Base-by-base conservation (phyloP, 1,140 invertebrate species). In the Zaprionus africanus region DNA sequence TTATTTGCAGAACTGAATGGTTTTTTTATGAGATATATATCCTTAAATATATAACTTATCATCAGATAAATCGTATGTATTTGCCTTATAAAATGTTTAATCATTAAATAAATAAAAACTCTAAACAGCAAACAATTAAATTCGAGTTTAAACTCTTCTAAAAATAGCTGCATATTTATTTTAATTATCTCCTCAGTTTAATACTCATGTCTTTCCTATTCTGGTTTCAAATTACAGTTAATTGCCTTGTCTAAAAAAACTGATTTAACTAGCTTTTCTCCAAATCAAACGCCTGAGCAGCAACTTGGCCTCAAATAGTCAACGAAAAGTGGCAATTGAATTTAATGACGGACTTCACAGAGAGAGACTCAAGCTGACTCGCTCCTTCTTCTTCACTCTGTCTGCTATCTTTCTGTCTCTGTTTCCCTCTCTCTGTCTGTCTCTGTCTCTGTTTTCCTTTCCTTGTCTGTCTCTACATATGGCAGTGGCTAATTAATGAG, bases 281-380 rank as follows among this genome's bases (percentile, higher is more conserved):
- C 51, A 67, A 60, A 11, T 11, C 9, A 11, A 34, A 34, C 41
- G 51, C n/a, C 54, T 13, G 26, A 34, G 15, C 28, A 46, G n/a
- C n/a, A 43, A 43, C 24, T 15, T 17, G n/a, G 53, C 60, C 36
- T 24, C 53, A 82, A 74, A 68, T 73, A 69, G 60, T 43, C 67
- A 79, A 51, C 70, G 22, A 57, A 62, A 75, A 57, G 49, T 41
- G 54, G 61, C 61, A 46, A 84, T 83, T 60, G 61, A 80, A 66
- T 83, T 84, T 84, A 83, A 83, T 83, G 81, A 83, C 69, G 60
- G 65, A 83, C 66, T 80, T 72, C 63, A 60, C 36, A 38, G 36
- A 38, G 36, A 38, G 36, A 38, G 36, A 38, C 12, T 15, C 36
- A 15, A 12, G 36, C 36, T 43, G 4, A 17, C 41, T 43, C 41